Base-by-base conservation (phyloP, 2,113 vertebrate genomes). In the Cervus canadensis region DNA sequence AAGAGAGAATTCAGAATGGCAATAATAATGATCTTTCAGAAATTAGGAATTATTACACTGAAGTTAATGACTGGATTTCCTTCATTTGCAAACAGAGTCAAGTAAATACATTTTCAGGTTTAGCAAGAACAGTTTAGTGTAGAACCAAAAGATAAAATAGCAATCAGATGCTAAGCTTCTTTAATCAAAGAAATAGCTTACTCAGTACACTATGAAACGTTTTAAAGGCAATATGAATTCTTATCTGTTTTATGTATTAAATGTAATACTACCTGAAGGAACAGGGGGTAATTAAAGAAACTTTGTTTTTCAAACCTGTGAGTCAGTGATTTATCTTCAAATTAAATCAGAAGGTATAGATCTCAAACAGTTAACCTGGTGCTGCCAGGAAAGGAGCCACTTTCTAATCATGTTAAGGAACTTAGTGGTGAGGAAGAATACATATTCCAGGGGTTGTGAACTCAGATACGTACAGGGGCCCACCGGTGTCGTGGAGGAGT, bases 321-420 rank as follows among this genome's bases (percentile, higher is more conserved):
- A 98, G 54, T 92, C 94, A 10, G 59, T 96, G 89, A 87, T 97
- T 92, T 97, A 67, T 91, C 67, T 92, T 95, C 62, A 92, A 88
- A 76, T 94, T 96, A 78, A 87, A 74, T 84, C 28, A 25, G 62
- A 94, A 89, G 71, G 48, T 95, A 82, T 83, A 97, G 76, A 94
- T 91, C 84, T 96, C 40, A 87, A 93, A 62, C 84, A 88, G 2
- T 23, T 52, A 88, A 59, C 76, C 43, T 91, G 36, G 57, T 64
- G 25, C 60, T 93, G 60, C 82, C 54, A 91, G 26, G 36, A 87
- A 71, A 95, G 48, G 50, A 96, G 5, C 78, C 85, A 67, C 85
- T 94, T 92, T 94, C 54, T 93, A 96, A 96, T 93, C 62, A 89
- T 50, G 76, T 83, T 85, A 94, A 62, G 67, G 92, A 97, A 67